Evolutionary conservation across 2,888 invertebrate species (phyloP), one percentile per base, ranked within the genome.

Genomic region (Pantelozetes paolii): DNA sequence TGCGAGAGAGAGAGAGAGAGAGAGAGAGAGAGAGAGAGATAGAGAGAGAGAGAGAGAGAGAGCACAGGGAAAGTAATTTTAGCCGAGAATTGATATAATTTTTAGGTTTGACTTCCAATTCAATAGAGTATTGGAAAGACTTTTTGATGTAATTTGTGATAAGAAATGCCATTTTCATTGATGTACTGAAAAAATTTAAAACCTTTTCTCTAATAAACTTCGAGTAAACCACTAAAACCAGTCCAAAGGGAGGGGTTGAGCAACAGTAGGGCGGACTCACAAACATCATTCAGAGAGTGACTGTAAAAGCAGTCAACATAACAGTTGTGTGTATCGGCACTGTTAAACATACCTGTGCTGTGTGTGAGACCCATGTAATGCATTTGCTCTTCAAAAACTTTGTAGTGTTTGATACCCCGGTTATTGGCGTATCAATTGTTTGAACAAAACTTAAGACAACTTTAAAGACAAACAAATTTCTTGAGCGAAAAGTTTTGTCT

Each of bases 141-240:
- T n/a, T n/a, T n/a, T 26, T 32, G 36, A 62, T 18, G 62, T 15
- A 32, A 32, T 62, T 62, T 5, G 13, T n/a, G 62, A 62, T 62
- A 62, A 62, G 62, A 62, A 62, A 36, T 36, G 32, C 62, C 36
- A n/a, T 62, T 62, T 62, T 62, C 62, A 32, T 62, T 62, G 28
- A n/a, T 32, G n/a, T 32, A 62, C n/a, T 62, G 20, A 18, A 62
- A 32, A 62, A 36, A 59, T 28, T 11, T n/a, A 32, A 62, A 62
- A 6, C 62, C 32, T 62, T 62, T 62, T 32, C 20, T 3, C 2
- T n/a, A 30, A 13, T 54, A 54, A 54, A 62, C 62, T 59, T 59
- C 62, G 28, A 62, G 62, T 62, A 62, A 62, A 62, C 26, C 62
- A 62, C 62, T 32, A 62, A 62, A 62, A 32, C 62, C 62, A 32